Evolutionary conservation across 92 coral and sea anemone genomes (phyloP).

Genomic region (Isaurus tuberculatus): DNA sequence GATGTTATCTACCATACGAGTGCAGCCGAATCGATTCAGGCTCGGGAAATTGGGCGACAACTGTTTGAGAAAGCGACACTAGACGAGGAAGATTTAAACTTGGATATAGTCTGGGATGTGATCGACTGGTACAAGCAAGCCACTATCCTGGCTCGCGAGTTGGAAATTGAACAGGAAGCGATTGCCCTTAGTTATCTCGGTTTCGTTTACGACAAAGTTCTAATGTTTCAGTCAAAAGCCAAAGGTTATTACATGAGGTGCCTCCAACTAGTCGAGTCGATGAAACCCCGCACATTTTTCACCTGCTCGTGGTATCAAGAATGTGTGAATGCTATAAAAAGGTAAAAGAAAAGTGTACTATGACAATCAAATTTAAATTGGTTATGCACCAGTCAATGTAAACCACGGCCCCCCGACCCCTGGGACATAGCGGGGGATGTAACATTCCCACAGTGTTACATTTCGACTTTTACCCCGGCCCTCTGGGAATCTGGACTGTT

Average conservation of each 20-base stretch:
- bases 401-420: no score
- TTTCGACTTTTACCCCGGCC: no score
- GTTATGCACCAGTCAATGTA: no score
- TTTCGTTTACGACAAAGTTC: constrained; percentile 82
- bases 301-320: constrained; percentile 82
- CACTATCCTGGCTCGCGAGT: constrained; percentile 80
- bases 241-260: constrained; percentile 81
- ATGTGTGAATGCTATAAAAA: no score
- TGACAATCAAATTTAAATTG: no score
- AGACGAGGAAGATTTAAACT: constrained; percentile 77
- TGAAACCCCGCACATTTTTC: constrained; percentile 84
- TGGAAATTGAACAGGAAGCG: constrained; percentile 91
- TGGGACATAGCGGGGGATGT: no score
- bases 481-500: no score
- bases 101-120: constrained; percentile 85
- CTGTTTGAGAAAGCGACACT: constrained; percentile 61
- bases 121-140: constrained; percentile 93
- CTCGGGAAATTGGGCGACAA: constrained; percentile 71
- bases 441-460: no score
- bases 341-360: no score
- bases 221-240: constrained; percentile 73
- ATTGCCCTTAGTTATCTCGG: constrained; percentile 85
- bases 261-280: constrained; percentile 86
- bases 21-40: constrained; percentile 86
- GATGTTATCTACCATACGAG: constrained; percentile 77